These are phyloP conservation scores for Chrysotoxum bicinctum DNA, from an alignment of 2,888 invertebrate genomes.

Conservation along the genomic window DNA sequence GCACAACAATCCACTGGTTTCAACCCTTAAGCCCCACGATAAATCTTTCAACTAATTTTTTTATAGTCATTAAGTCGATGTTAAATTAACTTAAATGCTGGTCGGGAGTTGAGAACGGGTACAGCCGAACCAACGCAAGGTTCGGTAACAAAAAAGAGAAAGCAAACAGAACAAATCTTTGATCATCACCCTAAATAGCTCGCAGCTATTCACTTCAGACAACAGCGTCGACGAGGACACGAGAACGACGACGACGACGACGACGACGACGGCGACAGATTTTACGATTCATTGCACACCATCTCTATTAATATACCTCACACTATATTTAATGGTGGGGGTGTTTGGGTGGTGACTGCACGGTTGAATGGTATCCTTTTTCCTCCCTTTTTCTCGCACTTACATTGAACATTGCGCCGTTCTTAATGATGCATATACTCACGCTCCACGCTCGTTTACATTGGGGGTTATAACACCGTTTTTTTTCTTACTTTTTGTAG, in stretches of 20 bases:
- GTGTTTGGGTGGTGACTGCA: conserved; percentile 25
- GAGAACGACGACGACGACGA: conserved; percentile 1
- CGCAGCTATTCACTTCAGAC: conserved; percentile 65
- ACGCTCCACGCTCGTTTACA: conserved; percentile 39
- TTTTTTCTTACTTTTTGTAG: conserved; percentile 36
- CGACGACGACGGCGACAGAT: conserved; percentile 53
- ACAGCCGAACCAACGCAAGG: neutral
- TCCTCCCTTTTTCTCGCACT: conserved; percentile 8
- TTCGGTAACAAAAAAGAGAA: conserved; percentile 26
- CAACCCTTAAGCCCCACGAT: conserved; percentile 35
- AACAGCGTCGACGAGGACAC: conserved; percentile 14
- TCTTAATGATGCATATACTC: conserved; percentile 63
- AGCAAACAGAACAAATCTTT: conserved; percentile 50
- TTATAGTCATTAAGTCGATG: conserved; percentile 45
- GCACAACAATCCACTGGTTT: conserved; percentile 24
- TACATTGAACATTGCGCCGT: conserved; percentile 32
- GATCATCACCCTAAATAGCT: conserved; percentile 68
- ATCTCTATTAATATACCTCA: conserved; percentile 48
- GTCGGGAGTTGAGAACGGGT: neutral
- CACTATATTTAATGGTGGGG: conserved; percentile 42
- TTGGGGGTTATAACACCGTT: conserved; percentile 27
- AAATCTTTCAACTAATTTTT: conserved; percentile 47
- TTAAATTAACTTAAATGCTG: conserved; percentile 50
- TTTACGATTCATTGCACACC: conserved; percentile 66
- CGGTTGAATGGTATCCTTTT: conserved; percentile 31